Percentiles rank a stretch among this genome's conserved stretches.
These are phyloP conservation scores for Pammene aurita DNA, from an alignment of 2,888 invertebrate genomes.

Conservation along the genomic window DNA sequence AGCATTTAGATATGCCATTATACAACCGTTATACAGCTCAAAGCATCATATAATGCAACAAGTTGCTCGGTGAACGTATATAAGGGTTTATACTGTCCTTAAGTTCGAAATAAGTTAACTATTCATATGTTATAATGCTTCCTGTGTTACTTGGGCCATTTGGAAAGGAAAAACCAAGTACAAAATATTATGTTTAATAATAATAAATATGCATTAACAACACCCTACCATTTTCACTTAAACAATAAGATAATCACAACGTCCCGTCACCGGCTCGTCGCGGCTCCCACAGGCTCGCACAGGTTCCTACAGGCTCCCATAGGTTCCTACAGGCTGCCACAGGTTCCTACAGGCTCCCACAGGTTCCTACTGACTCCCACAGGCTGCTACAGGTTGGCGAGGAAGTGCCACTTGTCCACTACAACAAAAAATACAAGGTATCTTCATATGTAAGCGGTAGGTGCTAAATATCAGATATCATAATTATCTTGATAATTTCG, in stretches of 20 bases:
- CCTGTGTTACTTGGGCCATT: no score
- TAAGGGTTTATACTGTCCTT: no score
- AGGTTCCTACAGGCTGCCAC: not conserved
- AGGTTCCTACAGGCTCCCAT: not conserved
- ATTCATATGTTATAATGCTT: no score
- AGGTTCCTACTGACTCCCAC: not conserved
- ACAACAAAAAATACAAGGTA: conserved; percentile 49
- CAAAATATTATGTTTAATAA: conserved; percentile 33
- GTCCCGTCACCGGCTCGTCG: not conserved
- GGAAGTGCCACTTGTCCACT: conserved; percentile 76
- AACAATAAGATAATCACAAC: conserved; percentile 17
- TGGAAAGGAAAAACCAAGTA: conserved; percentile 8
- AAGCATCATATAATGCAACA: no score
- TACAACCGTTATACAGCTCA: no score
- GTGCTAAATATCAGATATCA: no score
- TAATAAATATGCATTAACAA: conserved; percentile 30
- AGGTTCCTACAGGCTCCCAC: not conserved
- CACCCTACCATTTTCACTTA: conserved; percentile 15
- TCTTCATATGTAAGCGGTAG: not conserved
- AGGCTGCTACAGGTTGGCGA: conserved; percentile 61
- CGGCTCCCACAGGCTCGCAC: not conserved
- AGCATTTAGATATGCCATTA: no score
- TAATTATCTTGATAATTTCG: no score
- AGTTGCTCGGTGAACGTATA: no score
- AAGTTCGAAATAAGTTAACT: no score